Evolutionary conservation across 64 coral and sea anemone genomes (phyloP).

Genomic region (Montipora capricornis): DNA sequence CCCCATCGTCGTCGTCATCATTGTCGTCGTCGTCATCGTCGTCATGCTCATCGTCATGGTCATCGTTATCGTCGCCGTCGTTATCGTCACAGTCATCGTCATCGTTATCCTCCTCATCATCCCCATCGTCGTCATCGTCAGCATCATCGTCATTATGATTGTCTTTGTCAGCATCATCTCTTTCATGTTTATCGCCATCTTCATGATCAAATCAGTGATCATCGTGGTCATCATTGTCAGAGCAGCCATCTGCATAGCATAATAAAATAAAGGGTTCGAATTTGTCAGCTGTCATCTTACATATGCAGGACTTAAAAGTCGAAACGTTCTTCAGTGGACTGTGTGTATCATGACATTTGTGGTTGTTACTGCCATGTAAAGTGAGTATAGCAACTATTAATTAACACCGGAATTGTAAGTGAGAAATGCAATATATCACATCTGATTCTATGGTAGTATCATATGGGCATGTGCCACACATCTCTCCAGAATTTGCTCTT

Average conservation of each 20-base stretch:
- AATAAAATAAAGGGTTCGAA: neutral
- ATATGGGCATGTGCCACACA: no score
- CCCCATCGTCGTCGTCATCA: neutral
- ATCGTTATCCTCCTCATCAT: neutral
- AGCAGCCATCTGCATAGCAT: neutral
- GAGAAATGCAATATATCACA: no score
- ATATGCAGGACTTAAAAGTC: no score
- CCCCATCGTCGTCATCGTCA: neutral
- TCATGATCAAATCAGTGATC: neutral
- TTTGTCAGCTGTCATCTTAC: neutral
- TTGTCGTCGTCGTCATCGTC: neutral
- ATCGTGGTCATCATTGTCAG: neutral
- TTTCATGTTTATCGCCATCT: no score
- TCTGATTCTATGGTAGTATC: no score
- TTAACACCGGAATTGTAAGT: no score
- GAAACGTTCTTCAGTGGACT: no score
- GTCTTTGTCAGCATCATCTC: neutral
- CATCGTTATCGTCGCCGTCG: neutral
- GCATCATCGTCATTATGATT: neutral
- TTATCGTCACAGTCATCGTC: neutral
- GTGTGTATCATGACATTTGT: no score
- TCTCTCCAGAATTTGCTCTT: no score
- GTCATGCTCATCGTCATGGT: neutral
- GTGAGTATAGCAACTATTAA: no score
- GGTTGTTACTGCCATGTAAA: no score